A percentile compares a stretch with the other conserved stretches of the same genome.
Conservation (phyloP, 2,888 invertebrate species). For the Epinotia bilunana region DNA sequence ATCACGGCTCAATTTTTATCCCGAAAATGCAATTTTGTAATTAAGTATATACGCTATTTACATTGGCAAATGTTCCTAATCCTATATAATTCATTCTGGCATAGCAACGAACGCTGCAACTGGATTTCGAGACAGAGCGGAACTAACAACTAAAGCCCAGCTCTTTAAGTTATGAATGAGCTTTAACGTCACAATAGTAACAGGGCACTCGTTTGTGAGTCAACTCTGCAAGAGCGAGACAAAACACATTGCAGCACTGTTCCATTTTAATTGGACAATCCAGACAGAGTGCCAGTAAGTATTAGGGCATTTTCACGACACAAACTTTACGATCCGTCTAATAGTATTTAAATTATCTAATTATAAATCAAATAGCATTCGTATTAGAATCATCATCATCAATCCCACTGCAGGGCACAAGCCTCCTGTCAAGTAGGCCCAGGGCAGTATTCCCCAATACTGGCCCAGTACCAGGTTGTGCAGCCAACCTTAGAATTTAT, state of each 20-base stretch:
- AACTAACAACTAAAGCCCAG: conserved; percentile 12
- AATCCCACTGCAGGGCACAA: too few species aligned
- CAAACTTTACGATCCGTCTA: background rate
- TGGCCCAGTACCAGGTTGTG: too few species aligned
- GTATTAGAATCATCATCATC: background rate
- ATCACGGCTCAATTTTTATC: too few species aligned
- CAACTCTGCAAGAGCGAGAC: conserved; percentile 3
- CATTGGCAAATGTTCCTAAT: background rate
- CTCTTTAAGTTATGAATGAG: conserved; percentile 23
- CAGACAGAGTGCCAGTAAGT: background rate
- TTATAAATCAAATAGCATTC: background rate
- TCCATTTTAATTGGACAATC: conserved; percentile 9
- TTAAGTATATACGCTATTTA: background rate
- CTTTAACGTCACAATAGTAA: conserved; percentile 20
- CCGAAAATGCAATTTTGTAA: too few species aligned
- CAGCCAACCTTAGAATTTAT: too few species aligned
- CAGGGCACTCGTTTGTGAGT: conserved; percentile 16
- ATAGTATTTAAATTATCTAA: background rate
- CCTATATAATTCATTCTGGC: background rate
- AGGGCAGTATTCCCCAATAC: too few species aligned
- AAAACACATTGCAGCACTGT: conserved; percentile 18
- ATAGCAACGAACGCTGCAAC: background rate
- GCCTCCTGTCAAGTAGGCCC: too few species aligned
- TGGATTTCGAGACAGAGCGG: background rate
- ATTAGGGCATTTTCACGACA: conserved; percentile 8